Percentiles rank a stretch among this genome's conserved stretches.
These are phyloP conservation scores for Carapus acus DNA, from an alignment of 2,797 vertebrate species.

Conservation along the genomic window DNA sequence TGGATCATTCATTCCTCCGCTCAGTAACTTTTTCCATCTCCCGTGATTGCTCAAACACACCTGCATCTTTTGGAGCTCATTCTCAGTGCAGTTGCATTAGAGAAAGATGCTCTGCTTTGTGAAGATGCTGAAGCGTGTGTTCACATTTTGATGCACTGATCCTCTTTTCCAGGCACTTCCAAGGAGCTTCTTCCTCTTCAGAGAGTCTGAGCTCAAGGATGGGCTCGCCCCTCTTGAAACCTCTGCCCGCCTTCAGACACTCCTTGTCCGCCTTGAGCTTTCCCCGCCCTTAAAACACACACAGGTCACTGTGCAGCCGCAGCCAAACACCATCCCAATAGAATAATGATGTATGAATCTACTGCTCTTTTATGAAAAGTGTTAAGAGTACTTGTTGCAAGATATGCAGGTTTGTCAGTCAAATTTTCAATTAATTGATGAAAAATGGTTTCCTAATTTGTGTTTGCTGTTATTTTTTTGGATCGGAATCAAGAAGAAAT, in stretches of 20 bases:
- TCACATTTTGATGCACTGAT: not conserved
- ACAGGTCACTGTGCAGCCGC: no score
- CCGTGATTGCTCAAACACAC: not conserved
- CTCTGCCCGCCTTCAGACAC: slow-evolving; percentile 54
- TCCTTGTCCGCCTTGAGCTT: slow-evolving; percentile 62
- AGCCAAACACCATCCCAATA: no score
- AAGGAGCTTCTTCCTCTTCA: slow-evolving; percentile 36
- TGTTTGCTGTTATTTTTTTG: no score
- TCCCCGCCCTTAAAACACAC: slow-evolving; percentile 33
- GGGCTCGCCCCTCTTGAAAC: slow-evolving; percentile 61
- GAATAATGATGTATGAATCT: no score
- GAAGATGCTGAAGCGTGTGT: not conserved
- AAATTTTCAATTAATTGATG: no score
- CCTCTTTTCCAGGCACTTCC: slow-evolving; percentile 44
- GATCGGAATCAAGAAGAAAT: no score
- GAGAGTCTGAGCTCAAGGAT: slow-evolving; percentile 47
- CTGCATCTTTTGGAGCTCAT: not conserved
- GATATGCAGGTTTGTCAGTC: no score
- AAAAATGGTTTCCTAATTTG: no score
- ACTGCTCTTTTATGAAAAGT: no score
- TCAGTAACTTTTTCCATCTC: not conserved
- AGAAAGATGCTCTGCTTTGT: no score
- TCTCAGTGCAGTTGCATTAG: no score
- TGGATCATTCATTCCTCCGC: not conserved
- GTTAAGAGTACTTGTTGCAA: no score